Base-by-base conservation (phyloP, 2,113 vertebrate species). In the Phaetusa simplex region DNA sequence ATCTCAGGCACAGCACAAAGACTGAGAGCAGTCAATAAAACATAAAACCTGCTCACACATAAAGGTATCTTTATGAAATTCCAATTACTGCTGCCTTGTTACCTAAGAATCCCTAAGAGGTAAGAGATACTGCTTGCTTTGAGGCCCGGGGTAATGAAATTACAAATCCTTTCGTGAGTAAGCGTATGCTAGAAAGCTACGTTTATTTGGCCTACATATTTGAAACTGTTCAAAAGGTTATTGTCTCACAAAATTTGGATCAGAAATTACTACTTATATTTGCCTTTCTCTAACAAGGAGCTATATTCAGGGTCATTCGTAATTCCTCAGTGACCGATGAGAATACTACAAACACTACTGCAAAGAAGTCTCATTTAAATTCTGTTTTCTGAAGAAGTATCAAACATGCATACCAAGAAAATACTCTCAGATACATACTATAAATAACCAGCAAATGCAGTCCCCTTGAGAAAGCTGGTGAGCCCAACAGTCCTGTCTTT, bases 91-190 rank as follows among this genome's bases (percentile, higher is more conserved):
- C 90, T 86, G 66, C 58, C 40, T 53, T 90, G 88, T 95, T 95
- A 88, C 95, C 82, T 91, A 93, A 96, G 92, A 97, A 94, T 95
- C 94, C 96, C 96, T 88, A 55, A 95, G 94, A 95, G 88, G 76
- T 88, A 95, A 42, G 72, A 91, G 82, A 90, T 19, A 88, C 5
- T 84, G 79, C 85, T 89, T 3, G 0, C 76, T 67, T 79, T 73
- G 86, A 95, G 91, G 62, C 84, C 86, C 0, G 0, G 36, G 58
- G 80, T 89, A 95, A 94, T 87, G 73, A 64, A 97, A 96, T 95
- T 91, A 95, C 91, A 96, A 92, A 96, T 79, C 86, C 72, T 78
- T 88, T 90, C 89, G 93, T 83, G 94, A 95, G 88, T 91, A 92
- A 91, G 80, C 92, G 86, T 49, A 72, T 74, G 79, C 80, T 96